Evolutionary conservation across 2,797 vertebrate species (phyloP).

Genomic region (Brachymystax lenok): DNA sequence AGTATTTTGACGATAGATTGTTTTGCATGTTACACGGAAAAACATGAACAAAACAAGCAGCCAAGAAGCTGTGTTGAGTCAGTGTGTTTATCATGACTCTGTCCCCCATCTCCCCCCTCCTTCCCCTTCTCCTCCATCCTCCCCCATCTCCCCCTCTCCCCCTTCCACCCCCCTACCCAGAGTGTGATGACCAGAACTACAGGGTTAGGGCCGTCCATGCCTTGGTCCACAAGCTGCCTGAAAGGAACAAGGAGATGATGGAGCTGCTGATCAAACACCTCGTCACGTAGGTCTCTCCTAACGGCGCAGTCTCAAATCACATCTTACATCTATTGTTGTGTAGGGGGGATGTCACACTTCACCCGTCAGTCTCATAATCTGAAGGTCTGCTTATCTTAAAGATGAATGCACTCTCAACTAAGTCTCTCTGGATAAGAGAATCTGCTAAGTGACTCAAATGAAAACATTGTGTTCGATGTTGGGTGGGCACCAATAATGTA

Average conservation of each 20-base stretch:
- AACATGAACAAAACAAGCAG: background rate
- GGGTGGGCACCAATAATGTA: too few species aligned
- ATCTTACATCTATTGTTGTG: too few species aligned
- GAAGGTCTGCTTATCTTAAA: too few species aligned
- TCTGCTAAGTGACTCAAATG: too few species aligned
- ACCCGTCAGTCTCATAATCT: too few species aligned
- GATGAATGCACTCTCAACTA: too few species aligned
- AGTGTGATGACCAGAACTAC: constrained; percentile 96
- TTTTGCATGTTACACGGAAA: background rate
- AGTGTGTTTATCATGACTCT: background rate
- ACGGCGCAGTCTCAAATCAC: too few species aligned
- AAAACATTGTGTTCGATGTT: too few species aligned
- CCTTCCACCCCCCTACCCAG: constrained; percentile 65
- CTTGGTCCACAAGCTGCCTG: constrained; percentile 89
- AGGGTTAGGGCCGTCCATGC: constrained; percentile 92
- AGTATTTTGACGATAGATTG: background rate
- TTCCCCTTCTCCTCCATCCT: background rate
- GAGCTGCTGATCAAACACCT: constrained; percentile 93
- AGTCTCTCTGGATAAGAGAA: too few species aligned
- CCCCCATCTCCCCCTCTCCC: accelerated
- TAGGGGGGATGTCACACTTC: too few species aligned
- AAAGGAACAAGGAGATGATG: constrained; percentile 95
- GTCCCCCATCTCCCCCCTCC: background rate
- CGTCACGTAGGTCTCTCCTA: constrained; percentile 80
- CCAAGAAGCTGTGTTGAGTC: background rate